These are phyloP conservation scores for Bembecia ichneumoniformis DNA, from an alignment of 2,888 invertebrate genomes.

Conservation along the genomic window DNA sequence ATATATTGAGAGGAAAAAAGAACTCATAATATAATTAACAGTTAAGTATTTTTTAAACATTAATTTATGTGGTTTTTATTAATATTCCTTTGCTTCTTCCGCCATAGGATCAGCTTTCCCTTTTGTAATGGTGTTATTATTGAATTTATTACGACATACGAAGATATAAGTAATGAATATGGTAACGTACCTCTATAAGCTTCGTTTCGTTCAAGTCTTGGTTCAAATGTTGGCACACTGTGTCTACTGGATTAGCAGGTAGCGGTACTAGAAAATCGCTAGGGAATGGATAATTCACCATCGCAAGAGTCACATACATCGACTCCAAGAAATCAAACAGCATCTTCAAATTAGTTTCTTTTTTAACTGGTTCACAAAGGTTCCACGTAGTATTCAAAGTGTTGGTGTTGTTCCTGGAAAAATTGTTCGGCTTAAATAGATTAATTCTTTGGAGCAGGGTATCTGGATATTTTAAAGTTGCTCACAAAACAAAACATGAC, in stretches of 20 bases:
- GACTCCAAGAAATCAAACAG: slow-evolving; percentile 81
- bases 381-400: slow-evolving; percentile 82
- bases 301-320: slow-evolving; percentile 86
- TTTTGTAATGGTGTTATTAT: too few relatives aligned
- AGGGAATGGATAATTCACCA: slow-evolving; percentile 96
- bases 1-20: too few relatives aligned
- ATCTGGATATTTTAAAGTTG: too few relatives aligned
- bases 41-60: too few relatives aligned
- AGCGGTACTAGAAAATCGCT: slow-evolving; percentile 85
- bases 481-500: too few relatives aligned
- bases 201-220: slow-evolving; percentile 54
- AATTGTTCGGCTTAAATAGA: not conserved
- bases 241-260: slow-evolving; percentile 87
- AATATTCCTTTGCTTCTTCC: too few relatives aligned
- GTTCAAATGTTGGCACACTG: slow-evolving; percentile 71
- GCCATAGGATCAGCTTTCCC: too few relatives aligned
- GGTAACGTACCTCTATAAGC: slow-evolving; percentile 56
- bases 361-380: slow-evolving; percentile 80
- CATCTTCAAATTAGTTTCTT: slow-evolving; percentile 33
- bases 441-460: too few relatives aligned
- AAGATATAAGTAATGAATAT: not conserved
- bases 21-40: too few relatives aligned
- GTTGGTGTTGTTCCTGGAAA: slow-evolving; percentile 69
- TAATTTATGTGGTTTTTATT: too few relatives aligned
- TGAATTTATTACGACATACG: too few relatives aligned